Base-by-base conservation (phyloP, 1,140 invertebrate genomes). In the Brachystomella parvula region DNA sequence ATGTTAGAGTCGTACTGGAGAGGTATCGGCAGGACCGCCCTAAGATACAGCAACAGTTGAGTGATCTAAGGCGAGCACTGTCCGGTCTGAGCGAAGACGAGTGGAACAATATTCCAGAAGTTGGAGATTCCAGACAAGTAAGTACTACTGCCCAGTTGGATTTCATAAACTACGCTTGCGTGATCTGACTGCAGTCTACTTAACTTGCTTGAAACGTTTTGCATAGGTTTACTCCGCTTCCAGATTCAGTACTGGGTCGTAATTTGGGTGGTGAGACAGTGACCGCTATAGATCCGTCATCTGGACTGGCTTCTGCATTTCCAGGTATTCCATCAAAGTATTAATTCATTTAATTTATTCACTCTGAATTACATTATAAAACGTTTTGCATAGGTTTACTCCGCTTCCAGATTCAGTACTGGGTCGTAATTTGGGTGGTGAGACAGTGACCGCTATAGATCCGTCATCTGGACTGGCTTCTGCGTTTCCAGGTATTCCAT, bases 21-120 rank as follows among this genome's bases (percentile, higher is more conserved):
- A 89, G 88, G 77, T 99, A 96, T 83, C 91, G 96, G 76, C 94
- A 98, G 80, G 96, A 99, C 80, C 83, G 96, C 67, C 95, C 95
- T 29, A 99, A 99, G 83, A 99, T 99, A 77, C 97, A 99, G 77
- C 96, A 99, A 75, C 96, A 99, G 76, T 99, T 99, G 77, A 96
- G 92, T 56, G 97, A 99, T 80, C 81, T 99, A 2, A 98, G 98
- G 80, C 82, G 96, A 77, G 92, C 94, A 75, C 79, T 99, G 29
- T 85, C 87, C 71, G 83, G 80, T 57, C 90, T 99, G 0, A 85
- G 85, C 1, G 91, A 94, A 73, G 90, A 94, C 70, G 95, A 99
- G 76, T 99, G 97, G 97, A 85, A 89, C 64, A 92, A 87, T 68
- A 89, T 99, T 73, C 97, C 97, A 0, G 97, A 99, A 79, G 97